A percentile compares a stretch with the other conserved stretches of the same genome.
These are phyloP conservation scores for Leucophenga varia DNA, from an alignment of 1,140 invertebrate genomes.

Conservation along the genomic window DNA sequence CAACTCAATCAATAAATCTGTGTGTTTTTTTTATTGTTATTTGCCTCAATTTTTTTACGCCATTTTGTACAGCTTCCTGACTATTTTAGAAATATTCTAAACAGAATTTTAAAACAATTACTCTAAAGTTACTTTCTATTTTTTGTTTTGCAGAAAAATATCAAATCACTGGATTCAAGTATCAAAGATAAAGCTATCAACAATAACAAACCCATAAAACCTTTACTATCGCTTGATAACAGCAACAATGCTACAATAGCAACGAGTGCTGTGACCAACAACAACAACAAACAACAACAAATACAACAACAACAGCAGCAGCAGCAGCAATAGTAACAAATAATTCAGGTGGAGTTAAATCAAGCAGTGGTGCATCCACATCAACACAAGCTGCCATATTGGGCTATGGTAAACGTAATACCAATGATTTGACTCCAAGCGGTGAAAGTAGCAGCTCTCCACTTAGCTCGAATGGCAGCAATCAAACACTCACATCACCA, in stretches of 20 bases:
- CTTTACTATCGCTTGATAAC: slow-evolving; percentile 45
- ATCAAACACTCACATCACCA: slow-evolving; percentile 52
- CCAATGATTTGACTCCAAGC: slow-evolving; percentile 31
- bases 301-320: slow-evolving; percentile 5
- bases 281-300: slow-evolving; percentile 7
- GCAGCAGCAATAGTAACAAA: background rate
- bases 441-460: slow-evolving; percentile 37
- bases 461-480: slow-evolving; percentile 52
- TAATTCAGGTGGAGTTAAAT: background rate
- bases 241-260: slow-evolving; percentile 13
- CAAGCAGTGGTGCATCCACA: slow-evolving; percentile 4
- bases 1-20: too few species aligned
- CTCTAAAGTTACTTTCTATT: too few species aligned
- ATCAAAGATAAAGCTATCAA: slow-evolving; percentile 47
- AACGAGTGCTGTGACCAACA: background rate
- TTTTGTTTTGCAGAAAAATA: slow-evolving; percentile 50
- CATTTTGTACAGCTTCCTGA: too few species aligned
- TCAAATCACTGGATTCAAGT: slow-evolving; percentile 49
- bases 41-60: too few species aligned
- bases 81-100: too few species aligned
- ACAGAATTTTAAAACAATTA: too few species aligned
- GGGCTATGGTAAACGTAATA: slow-evolving; percentile 22
- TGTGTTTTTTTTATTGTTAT: too few species aligned
- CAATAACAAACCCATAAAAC: slow-evolving; percentile 53
- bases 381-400: slow-evolving; percentile 26